Base-by-base conservation (phyloP, 1,140 invertebrate species). In the Papilio machaon region DNA sequence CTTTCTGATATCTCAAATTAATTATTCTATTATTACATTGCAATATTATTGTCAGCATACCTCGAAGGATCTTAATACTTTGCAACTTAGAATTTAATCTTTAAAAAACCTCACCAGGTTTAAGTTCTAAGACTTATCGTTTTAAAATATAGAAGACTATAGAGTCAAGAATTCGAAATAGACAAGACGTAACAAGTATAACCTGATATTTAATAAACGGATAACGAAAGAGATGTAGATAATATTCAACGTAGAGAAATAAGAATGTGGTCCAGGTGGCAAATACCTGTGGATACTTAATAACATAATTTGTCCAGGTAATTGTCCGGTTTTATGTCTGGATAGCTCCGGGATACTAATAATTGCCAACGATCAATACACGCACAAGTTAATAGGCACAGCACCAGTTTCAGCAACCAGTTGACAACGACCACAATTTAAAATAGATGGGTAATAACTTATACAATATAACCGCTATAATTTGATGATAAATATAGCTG, bases 261-360 rank as follows among this genome's bases (percentile, higher is more conserved):
- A 19, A 58, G 17, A 58, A 17, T 54, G 54, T 43, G 38, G 38
- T 58, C 54, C 54, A 58, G 8, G 7, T 58, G 54, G 54, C 54
- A 58, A 58, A 58, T 19, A 58, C 54, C 54, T 58, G n/a, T 58
- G n/a, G 54, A 17, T 58, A 19, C n/a, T 58, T 58, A 58, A 58
- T 58, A 58, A 58, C 17, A 58, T 58, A 58, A 58, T 58, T 58
- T 58, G n/a, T 58, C 54, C 54, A 58, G 54, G 17, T 58, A 58
- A 58, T 58, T 58, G n/a, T 58, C 54, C 17, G 15, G 15, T 13
- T 54, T 43, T 43, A 10, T n/a, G 2, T 58, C 17, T 58, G n/a
- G 49, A 52, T 58, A 58, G 17, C 17, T 30, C n/a, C n/a, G 54
- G 54, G 54, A 58, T 58, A 58, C 54, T 58, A 58, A 58, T 54